Evolutionary conservation across 2,888 invertebrate genomes (phyloP).

Genomic region (Catocala fraxini): DNA sequence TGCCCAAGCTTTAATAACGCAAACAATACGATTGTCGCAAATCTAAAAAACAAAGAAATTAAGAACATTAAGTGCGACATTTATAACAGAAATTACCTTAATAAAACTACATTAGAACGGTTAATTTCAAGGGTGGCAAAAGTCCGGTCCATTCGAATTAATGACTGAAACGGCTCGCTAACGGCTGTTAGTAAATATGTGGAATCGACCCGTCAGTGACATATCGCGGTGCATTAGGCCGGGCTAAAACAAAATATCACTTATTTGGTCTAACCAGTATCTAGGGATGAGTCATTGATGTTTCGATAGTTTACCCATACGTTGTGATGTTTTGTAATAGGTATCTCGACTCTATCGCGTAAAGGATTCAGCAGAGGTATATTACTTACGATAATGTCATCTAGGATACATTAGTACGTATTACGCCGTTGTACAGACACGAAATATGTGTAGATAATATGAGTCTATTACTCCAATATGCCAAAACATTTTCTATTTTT

Average conservation of each 20-base stretch:
- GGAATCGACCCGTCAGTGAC: constrained; percentile 35
- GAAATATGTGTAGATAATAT: too few species aligned
- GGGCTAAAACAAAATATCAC: constrained; percentile 13
- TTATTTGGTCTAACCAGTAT: too few species aligned
- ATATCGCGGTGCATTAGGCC: constrained; percentile 38
- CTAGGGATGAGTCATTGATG: too few species aligned
- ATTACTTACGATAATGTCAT: too few species aligned
- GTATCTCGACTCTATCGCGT: too few species aligned
- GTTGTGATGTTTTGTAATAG: too few species aligned
- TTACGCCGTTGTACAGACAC: too few species aligned
- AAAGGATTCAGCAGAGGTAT: too few species aligned
- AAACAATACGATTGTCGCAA: neutral
- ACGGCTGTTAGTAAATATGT: constrained; percentile 55
- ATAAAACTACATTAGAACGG: constrained; percentile 66
- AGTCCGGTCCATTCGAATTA: constrained; percentile 58
- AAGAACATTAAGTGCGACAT: constrained; percentile 25
- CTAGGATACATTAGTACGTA: too few species aligned
- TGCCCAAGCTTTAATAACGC: constrained; percentile 1
- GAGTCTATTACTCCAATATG: too few species aligned
- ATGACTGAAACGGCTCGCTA: constrained; percentile 56
- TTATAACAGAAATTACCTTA: constrained; percentile 60
- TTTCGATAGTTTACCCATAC: too few species aligned
- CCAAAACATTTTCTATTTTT: too few species aligned
- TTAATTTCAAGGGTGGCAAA: constrained; percentile 61
- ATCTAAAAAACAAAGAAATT: constrained; percentile 32